Conservation (phyloP, 2,797 vertebrate species). For the Chaenodraco wilsoni region DNA sequence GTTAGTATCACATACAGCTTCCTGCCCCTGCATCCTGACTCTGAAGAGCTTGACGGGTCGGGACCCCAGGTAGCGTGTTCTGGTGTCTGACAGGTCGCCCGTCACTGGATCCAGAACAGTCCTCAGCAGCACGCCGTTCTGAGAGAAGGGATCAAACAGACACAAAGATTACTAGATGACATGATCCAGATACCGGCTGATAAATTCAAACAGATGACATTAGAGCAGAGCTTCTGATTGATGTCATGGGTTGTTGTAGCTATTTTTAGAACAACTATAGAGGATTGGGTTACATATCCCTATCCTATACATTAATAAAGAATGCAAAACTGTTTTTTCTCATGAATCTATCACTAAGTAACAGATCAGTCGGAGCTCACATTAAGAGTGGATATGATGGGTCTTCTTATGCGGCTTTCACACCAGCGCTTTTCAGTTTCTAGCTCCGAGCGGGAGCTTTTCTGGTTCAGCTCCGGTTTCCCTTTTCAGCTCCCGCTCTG, state of each 20-base stretch:
- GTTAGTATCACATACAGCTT: slow-evolving; percentile 88
- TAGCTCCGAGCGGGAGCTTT: no score
- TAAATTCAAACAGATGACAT: background rate
- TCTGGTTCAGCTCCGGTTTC: no score
- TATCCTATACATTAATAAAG: background rate
- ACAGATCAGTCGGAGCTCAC: no score
- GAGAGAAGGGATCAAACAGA: slow-evolving; percentile 22
- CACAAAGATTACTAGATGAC: background rate
- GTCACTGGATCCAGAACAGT: slow-evolving; percentile 97
- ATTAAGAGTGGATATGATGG: background rate
- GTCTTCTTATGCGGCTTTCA: no score
- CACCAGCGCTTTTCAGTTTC: no score
- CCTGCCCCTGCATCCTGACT: slow-evolving; percentile 97
- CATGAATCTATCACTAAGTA: no score
- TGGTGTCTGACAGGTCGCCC: slow-evolving; percentile 95
- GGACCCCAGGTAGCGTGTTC: slow-evolving; percentile 95
- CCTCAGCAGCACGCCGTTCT: slow-evolving; percentile 96
- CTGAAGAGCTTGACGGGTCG: slow-evolving; percentile 97
- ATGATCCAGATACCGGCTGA: background rate
- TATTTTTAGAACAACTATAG: background rate
- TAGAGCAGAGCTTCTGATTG: background rate
- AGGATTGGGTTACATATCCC: background rate
- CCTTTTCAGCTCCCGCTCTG: no score
- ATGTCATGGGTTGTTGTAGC: background rate
- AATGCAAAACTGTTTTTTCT: background rate